Conservation (phyloP, 2,888 invertebrate species). For the Carabus problematicus region DNA sequence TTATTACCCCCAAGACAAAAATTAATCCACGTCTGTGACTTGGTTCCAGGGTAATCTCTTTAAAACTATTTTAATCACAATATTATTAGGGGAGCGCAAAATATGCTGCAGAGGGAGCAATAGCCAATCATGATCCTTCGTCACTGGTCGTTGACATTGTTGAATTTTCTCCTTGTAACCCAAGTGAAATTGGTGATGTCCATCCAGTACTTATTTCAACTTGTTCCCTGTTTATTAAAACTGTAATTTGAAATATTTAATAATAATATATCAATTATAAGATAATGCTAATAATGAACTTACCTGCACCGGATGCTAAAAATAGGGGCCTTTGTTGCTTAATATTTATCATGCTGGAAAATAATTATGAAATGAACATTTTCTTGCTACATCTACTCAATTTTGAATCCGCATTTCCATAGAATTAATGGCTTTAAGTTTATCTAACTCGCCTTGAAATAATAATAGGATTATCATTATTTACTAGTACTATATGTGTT, state of each 20-base stretch:
- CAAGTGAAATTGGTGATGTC: background rate
- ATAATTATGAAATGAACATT: background rate
- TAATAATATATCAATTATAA: no score
- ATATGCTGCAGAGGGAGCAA: background rate
- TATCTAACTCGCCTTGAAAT: no score
- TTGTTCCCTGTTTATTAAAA: background rate
- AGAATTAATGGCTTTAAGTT: no score
- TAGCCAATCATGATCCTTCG: background rate
- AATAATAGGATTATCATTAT: background rate
- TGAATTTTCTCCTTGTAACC: slow-evolving; percentile 1
- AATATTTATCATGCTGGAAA: background rate
- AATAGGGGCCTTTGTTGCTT: slow-evolving; percentile 2
- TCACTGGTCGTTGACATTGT: background rate
- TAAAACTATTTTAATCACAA: slow-evolving; percentile 56
- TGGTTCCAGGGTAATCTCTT: slow-evolving; percentile 61
- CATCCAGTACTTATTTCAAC: background rate
- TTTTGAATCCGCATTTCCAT: no score
- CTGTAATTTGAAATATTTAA: background rate
- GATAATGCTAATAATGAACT: no score
- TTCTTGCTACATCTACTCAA: no score
- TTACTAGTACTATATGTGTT: background rate
- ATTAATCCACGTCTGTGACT: slow-evolving; percentile 66
- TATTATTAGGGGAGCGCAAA: background rate
- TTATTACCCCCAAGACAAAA: slow-evolving; percentile 64
- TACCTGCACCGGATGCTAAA: background rate